Conservation (phyloP, 2,888 invertebrate genomes). For the Cataglyphis rosenhaueri region DNA sequence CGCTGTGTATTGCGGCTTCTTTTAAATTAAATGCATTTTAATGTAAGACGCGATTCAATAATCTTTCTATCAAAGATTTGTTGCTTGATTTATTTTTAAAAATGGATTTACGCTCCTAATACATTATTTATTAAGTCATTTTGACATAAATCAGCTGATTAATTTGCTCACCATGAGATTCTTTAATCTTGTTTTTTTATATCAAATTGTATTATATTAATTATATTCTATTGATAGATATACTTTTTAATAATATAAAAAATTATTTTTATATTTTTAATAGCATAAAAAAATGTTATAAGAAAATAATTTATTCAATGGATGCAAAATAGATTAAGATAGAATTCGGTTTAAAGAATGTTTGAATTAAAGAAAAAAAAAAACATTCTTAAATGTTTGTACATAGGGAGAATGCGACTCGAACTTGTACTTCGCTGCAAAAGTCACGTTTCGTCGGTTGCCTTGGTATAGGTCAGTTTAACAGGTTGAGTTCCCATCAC, state of each 20-base stretch:
- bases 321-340: neutral
- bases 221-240: neutral
- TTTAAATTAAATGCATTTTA: conserved; percentile 1
- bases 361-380: neutral
- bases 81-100: neutral
- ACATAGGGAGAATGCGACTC: neutral
- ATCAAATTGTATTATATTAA: neutral
- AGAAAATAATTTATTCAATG: neutral
- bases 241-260: neutral
- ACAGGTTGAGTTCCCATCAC: conserved; percentile 69
- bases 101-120: neutral
- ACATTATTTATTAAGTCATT: neutral
- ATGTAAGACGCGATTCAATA: neutral
- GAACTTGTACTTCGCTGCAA: conserved; percentile 51
- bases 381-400: neutral
- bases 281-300: no score
- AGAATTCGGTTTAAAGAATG: conserved; percentile 1
- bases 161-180: neutral
- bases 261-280: no score
- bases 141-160: neutral
- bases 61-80: neutral
- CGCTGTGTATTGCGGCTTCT: neutral
- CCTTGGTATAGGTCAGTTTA: conserved; percentile 73
- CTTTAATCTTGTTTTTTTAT: neutral
- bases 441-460: conserved; percentile 68